Conservation (phyloP, 2,888 invertebrate species). For the Schrankia costaestrigalis region DNA sequence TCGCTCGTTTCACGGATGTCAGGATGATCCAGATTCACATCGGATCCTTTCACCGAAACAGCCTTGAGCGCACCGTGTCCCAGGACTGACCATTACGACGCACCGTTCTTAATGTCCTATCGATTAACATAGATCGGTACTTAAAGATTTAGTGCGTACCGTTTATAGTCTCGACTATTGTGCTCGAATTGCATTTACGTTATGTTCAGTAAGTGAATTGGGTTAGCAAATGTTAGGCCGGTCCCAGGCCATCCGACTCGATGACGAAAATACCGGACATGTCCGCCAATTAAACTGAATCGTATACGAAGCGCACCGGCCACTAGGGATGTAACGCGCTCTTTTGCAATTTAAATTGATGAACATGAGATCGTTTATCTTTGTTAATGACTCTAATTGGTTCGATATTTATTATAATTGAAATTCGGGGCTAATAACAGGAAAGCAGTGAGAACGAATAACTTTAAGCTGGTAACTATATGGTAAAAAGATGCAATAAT, state of each 20-base stretch:
- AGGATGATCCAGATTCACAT: slow-evolving; percentile 75
- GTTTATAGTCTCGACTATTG: slow-evolving; percentile 51
- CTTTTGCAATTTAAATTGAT: slow-evolving; percentile 65
- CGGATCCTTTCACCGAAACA: slow-evolving; percentile 70
- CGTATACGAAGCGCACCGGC: slow-evolving; percentile 34
- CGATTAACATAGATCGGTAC: slow-evolving; percentile 73
- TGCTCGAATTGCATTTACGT: slow-evolving; percentile 43
- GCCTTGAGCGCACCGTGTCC: slow-evolving; percentile 63
- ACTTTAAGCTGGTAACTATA: too few species aligned
- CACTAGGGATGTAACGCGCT: slow-evolving; percentile 44
- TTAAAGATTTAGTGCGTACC: slow-evolving; percentile 59
- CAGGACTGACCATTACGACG: slow-evolving; percentile 71
- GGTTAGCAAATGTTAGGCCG: slow-evolving; percentile 45
- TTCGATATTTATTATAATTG: slow-evolving; percentile 10
- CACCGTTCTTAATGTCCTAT: slow-evolving; percentile 69
- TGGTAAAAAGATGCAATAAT: too few species aligned
- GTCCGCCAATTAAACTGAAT: slow-evolving; percentile 50
- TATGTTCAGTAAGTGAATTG: slow-evolving; percentile 26
- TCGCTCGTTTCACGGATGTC: slow-evolving; percentile 35
- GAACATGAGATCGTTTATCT: slow-evolving; percentile 49
- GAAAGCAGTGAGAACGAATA: slow-evolving; percentile 8
- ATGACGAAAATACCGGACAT: slow-evolving; percentile 44
- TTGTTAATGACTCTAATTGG: slow-evolving; percentile 42
- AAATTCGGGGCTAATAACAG: too few species aligned
- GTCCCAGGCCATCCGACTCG: slow-evolving; percentile 40